Evolutionary conservation across 2,113 vertebrate genomes (phyloP).

Genomic region (Alosa alosa): DNA sequence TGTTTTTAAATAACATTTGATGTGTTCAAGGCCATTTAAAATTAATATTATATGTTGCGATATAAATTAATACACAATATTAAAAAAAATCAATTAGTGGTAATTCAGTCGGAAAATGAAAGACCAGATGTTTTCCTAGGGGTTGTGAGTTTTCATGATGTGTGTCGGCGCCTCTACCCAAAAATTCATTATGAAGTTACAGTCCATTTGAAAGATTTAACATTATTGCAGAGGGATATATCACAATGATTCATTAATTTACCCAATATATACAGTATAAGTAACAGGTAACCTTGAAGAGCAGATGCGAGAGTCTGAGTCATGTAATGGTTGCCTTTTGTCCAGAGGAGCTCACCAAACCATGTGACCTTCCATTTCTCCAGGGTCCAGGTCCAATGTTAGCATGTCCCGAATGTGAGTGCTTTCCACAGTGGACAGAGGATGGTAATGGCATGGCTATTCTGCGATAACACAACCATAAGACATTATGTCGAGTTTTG

Average conservation of each 20-base stretch:
- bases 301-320: background rate
- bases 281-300: background rate
- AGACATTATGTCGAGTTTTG: too few relatives aligned
- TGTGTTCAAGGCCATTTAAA: constrained; percentile 45
- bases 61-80: background rate
- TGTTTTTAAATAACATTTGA: background rate
- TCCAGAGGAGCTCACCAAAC: background rate
- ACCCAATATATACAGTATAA: background rate
- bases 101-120: constrained; percentile 47
- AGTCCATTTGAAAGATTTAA: background rate
- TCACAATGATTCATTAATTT: background rate
- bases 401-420: too few relatives aligned
- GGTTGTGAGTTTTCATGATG: background rate
- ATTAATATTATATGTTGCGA: constrained; percentile 21
- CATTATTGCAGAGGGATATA: background rate
- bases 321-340: background rate
- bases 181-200: constrained; percentile 10
- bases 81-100: constrained; percentile 39
- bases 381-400: too few relatives aligned
- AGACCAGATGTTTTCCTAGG: constrained; percentile 16
- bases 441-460: too few relatives aligned
- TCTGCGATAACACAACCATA: too few relatives aligned
- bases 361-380: too few relatives aligned
- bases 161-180: background rate
- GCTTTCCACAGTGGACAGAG: too few relatives aligned